Evolutionary conservation across 1,140 invertebrate genomes (phyloP), one percentile per base, ranked within the genome.

Genomic region (Cydia splendana): DNA sequence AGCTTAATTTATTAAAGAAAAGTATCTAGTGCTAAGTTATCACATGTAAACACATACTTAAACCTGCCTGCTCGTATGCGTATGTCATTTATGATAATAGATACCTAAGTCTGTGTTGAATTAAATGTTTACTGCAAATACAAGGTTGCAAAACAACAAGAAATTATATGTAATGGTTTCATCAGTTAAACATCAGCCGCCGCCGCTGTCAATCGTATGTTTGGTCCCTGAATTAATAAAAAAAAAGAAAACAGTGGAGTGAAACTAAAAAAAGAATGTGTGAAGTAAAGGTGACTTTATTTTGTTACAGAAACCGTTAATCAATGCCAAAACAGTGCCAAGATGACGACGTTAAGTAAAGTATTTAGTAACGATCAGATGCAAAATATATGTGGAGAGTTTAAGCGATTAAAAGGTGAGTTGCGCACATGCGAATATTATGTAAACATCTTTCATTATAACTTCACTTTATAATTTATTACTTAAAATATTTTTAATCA

Each of bases 351-450:
- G n/a, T 79, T 89, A 67, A 91, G 89, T 77, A 87, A 86, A 79
- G 81, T 91, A 75, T 93, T 94, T 75, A 86, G 85, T 30, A 76
- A 86, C 74, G 84, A 89, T 7, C 84, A 89, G 77, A 94, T 94
- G 87, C 76, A 86, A 75, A 87, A 80, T 65, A 94, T 95, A 76
- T 87, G 86, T 75, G 83, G 83, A 24, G 94, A 95, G 84, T 95
- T 94, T 82, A 82, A 76, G 57, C 92, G 94, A 84, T 81, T 94
- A 65, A 86, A 91, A 84, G 94, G 94, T 94, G 86, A 90, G 85
- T 81, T 53, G 51, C 51, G n/a, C 51, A 53, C 51, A 53, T 53
- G 45, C 45, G 45, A 45, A 48, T 48, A 48, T 45, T 30, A 48
- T 48, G 45, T 42, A 42, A 42, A 48, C 45, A 48, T 48, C 45